Conservation (phyloP, 2,888 invertebrate genomes). For the Apeira syringaria region DNA sequence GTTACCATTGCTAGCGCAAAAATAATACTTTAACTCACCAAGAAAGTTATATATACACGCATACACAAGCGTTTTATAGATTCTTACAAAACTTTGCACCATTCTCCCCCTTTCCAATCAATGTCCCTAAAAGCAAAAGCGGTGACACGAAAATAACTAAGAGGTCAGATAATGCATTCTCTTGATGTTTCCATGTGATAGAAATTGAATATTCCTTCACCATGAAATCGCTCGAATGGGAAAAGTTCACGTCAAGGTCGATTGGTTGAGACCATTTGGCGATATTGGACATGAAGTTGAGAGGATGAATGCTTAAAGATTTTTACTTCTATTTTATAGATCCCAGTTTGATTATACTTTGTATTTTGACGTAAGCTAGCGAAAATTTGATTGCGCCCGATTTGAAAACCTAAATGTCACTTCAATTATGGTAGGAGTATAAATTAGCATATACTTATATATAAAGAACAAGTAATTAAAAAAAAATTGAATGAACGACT, state of each 20-base stretch:
- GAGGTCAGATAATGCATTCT: conserved; percentile 30
- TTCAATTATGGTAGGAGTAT: no score
- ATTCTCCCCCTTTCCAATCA: conserved; percentile 11
- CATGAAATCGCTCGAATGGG: conserved; percentile 44
- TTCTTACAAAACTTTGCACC: conserved; percentile 7
- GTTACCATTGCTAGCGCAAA: no score
- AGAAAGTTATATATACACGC: no score
- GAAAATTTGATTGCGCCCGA: no score
- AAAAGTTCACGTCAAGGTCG: conserved; percentile 57
- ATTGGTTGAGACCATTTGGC: conserved; percentile 59
- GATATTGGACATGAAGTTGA: conserved; percentile 44
- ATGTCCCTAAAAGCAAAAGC: conserved; percentile 12
- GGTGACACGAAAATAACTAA: conserved; percentile 27
- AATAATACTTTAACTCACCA: no score
- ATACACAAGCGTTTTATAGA: conserved; percentile 13
- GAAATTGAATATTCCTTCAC: conserved; percentile 51
- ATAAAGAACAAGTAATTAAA: no score
- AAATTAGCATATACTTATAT: no score
- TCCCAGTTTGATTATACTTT: no score
- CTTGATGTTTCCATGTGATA: conserved; percentile 47
- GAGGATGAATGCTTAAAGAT: conserved; percentile 46
- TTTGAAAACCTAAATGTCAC: no score
- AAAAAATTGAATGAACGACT: no score
- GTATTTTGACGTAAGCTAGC: no score
- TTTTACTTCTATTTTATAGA: conserved; percentile 32